phyloP scores from a whole-genome alignment of 2,888 invertebrate genomes.

The Agrilus mali region DNA sequence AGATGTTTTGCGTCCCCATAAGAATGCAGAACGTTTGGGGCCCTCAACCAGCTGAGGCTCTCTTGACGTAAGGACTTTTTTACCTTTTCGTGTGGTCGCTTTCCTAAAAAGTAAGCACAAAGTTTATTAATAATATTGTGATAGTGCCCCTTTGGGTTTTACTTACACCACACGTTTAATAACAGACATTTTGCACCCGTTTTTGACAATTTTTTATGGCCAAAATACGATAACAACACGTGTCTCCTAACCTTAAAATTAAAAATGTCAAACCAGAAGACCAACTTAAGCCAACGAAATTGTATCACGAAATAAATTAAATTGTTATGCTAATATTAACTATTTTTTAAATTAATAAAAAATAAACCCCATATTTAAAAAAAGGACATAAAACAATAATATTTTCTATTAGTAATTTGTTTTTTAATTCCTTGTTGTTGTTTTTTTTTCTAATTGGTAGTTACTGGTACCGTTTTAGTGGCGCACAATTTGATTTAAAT shows the following conservation, averaged over 20 bases:
- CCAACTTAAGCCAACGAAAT: too few species aligned
- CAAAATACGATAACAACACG: conserved; percentile 2
- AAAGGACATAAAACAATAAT: too few species aligned
- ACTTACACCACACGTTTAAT: conserved; percentile 35
- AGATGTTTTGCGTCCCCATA: conserved; percentile 73
- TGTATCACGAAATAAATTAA: too few species aligned
- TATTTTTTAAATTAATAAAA: too few species aligned
- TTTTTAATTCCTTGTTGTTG: too few species aligned
- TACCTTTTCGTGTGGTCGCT: conserved; percentile 79
- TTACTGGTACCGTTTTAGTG: too few species aligned
- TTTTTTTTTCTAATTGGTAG: too few species aligned
- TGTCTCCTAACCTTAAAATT: conserved; percentile 5
- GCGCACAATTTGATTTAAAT: too few species aligned
- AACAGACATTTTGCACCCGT: conserved; percentile 26
- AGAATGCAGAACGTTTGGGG: conserved; percentile 68
- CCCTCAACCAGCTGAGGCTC: conserved; percentile 86
- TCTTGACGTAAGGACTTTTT: conserved; percentile 64
- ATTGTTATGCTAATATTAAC: too few species aligned
- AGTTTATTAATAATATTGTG: not conserved
- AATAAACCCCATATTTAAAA: too few species aligned
- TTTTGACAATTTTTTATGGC: conserved; percentile 2
- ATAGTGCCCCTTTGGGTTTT: conserved; percentile 1
- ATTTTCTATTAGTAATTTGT: too few species aligned
- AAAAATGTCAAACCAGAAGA: too few species aligned
- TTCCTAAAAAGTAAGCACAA: conserved; percentile 46